Evolutionary conservation across 2,113 vertebrate genomes (phyloP).

Genomic region (Coregonus clupeaformis): DNA sequence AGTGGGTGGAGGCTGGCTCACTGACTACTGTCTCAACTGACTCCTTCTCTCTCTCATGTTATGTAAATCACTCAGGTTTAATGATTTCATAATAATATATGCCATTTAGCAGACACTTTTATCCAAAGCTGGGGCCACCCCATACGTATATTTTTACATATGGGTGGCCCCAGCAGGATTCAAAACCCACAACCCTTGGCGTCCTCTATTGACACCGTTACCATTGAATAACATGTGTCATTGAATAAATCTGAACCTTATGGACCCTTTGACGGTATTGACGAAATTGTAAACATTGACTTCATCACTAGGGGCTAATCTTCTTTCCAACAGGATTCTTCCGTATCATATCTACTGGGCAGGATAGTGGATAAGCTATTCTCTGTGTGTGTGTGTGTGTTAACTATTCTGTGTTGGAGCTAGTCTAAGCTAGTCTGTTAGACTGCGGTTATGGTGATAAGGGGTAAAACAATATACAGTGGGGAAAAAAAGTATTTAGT

Average conservation of each 20-base stretch:
- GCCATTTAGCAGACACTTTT: too few relatives aligned
- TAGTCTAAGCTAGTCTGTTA: not conserved
- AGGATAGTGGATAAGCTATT: not conserved
- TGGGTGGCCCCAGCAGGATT: too few relatives aligned
- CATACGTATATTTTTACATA: too few relatives aligned
- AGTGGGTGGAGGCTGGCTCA: slow-evolving; percentile 26
- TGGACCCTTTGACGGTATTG: not conserved
- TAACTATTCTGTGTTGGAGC: too few relatives aligned
- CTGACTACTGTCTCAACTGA: not conserved
- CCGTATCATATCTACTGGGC: not conserved
- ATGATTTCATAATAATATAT: too few relatives aligned
- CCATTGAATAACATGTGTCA: not conserved
- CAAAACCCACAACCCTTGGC: not conserved
- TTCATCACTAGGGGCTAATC: not conserved
- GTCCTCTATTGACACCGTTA: slow-evolving; percentile 2
- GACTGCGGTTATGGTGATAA: not conserved
- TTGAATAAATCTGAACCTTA: not conserved
- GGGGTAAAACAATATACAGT: too few relatives aligned
- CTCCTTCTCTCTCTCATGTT: not conserved
- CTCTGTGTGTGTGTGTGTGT: not conserved
- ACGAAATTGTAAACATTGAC: not conserved
- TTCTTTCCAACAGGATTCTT: not conserved
- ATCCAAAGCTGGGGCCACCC: too few relatives aligned
- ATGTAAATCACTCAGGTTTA: too few relatives aligned
- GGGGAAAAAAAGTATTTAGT: too few relatives aligned